Conservation (phyloP, 2,113 vertebrate genomes). For the Lepidothrix coronata region DNA sequence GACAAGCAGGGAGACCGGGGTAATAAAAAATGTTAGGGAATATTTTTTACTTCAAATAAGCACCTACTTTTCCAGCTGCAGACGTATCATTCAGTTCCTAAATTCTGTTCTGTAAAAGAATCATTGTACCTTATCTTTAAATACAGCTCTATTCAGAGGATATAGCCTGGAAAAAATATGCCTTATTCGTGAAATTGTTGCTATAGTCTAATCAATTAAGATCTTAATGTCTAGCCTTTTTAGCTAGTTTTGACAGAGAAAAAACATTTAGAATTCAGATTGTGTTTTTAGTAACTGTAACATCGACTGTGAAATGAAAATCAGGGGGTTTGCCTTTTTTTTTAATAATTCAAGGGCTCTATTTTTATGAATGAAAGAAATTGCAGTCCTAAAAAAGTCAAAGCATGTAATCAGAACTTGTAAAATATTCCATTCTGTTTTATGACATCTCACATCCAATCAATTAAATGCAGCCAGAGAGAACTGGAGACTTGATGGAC, state of each 20-base stretch:
- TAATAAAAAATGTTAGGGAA: not conserved
- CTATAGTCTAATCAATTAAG: constrained; percentile 35
- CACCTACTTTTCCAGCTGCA: not conserved
- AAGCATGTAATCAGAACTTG: constrained; percentile 33
- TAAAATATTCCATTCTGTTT: constrained; percentile 62
- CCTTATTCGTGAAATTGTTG: not conserved
- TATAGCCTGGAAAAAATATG: constrained; percentile 16
- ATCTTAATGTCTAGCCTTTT: constrained; percentile 6
- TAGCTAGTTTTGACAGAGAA: not conserved
- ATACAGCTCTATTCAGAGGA: not conserved
- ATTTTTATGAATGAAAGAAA: constrained; percentile 49
- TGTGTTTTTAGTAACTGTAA: not conserved
- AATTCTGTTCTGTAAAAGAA: not conserved
- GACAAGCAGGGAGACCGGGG: not conserved
- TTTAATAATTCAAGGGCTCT: not conserved
- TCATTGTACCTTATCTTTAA: constrained; percentile 21
- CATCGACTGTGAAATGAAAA: constrained; percentile 41
- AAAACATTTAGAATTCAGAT: not conserved
- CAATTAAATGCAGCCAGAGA: constrained; percentile 50
- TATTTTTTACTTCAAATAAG: not conserved
- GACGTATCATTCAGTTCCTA: not conserved
- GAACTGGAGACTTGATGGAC: constrained; percentile 45
- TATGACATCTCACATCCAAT: constrained; percentile 56
- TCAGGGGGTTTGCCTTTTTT: not conserved
- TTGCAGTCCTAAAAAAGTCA: constrained; percentile 39